These are phyloP conservation scores for Thereva nobilitata DNA, from an alignment of 2,888 invertebrate species.

Conservation along the genomic window DNA sequence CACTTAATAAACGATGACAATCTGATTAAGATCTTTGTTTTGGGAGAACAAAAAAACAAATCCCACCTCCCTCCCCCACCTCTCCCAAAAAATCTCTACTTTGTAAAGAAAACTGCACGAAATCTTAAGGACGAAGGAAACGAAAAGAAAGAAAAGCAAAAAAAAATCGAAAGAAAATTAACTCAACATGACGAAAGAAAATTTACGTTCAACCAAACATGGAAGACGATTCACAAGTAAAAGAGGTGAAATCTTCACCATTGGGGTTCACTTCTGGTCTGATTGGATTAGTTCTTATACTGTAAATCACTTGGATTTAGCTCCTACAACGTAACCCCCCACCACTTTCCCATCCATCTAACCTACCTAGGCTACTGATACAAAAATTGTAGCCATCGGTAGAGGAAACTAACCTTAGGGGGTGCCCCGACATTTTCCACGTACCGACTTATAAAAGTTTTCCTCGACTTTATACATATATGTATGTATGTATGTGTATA, in stretches of 20 bases:
- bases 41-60: no score
- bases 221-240: background rate
- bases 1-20: no score
- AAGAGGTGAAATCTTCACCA: background rate
- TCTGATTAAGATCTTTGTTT: no score
- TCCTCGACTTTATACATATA: background rate
- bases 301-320: constrained; percentile 27
- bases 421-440: constrained; percentile 5
- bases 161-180: constrained; percentile 24
- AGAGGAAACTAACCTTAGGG: no score
- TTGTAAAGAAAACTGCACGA: constrained; percentile 10
- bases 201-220: constrained; percentile 15
- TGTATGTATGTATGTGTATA: no score
- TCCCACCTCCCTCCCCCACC: no score
- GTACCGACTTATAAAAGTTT: background rate
- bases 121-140: background rate
- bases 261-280: background rate
- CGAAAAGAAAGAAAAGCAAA: constrained; percentile 6
- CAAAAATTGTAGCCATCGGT: no score
- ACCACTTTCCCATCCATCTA: no score
- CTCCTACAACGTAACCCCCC: background rate
- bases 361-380: no score
- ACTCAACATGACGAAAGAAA: constrained; percentile 26
- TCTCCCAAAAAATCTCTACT: background rate
- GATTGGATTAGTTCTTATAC: constrained; percentile 24